Evolutionary conservation across 2,888 invertebrate species (phyloP), one percentile per base, ranked within the genome.

Genomic region (Ditula angustiorana): DNA sequence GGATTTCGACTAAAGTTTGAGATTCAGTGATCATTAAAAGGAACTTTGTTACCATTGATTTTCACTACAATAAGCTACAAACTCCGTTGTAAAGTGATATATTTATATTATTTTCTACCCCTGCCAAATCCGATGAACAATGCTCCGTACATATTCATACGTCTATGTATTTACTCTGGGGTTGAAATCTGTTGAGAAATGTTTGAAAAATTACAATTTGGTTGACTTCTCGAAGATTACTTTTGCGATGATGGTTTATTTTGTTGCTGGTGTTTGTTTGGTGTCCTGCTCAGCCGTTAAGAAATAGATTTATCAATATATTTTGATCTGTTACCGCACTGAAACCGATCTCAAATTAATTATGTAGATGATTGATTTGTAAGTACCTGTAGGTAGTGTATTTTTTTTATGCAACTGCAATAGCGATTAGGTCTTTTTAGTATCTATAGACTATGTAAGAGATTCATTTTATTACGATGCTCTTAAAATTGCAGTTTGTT

Each of bases 71-170:
- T 85, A 86, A 86, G 78, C 74, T 80, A 83, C 88, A 88, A 89
- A 89, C 84, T 90, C 79, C 78, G 74, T 86, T 89, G 90, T 86
- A 88, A 90, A 88, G 84, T 87, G 92, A 91, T 91, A 90, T 91
- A 91, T 90, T 91, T 90, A 85, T 90, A 89, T 86, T 88, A 88
- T 88, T 88, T 87, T 82, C 77, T 74, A 77, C 78, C 90, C 85
- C 82, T 80, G 78, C 79, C 71, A 74, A 75, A 79, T 77, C 75
- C 70, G 73, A 71, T 67, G 73, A 82, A 85, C 84, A 84, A 86
- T 81, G 76, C 73, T 67, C 61, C 8, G 21, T 87, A 87, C 85
- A 76, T 62, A 76, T 77, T 79, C 73, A 74, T 77, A 70, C 66
- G 64, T 71, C 61, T 57, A 67, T 69, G 61, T 55, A 62, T 47